These are phyloP conservation scores for Semnopithecus entellus DNA, from an alignment of 2,113 vertebrate species.

Conservation along the genomic window DNA sequence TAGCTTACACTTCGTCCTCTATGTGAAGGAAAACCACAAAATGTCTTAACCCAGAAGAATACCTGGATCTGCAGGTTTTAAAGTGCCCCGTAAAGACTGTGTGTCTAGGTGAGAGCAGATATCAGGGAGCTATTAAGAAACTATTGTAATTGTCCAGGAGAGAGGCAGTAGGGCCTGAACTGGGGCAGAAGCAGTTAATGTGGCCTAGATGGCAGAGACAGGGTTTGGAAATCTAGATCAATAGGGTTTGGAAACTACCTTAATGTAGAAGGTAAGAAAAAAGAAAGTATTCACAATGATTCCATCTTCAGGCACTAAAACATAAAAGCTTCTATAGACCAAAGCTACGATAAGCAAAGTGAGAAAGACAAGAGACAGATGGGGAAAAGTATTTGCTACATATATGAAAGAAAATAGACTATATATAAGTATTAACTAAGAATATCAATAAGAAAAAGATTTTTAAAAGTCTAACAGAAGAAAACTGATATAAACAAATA, in stretches of 20 bases:
- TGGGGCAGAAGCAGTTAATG: rapidly evolving
- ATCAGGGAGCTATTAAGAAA: neutral
- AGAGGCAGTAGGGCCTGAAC: neutral
- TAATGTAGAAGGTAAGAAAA: neutral
- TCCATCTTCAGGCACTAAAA: neutral
- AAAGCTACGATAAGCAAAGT: neutral
- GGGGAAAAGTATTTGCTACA: neutral
- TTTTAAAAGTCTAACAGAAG: neutral
- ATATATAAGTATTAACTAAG: neutral
- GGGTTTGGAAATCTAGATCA: neutral
- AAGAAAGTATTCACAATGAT: neutral
- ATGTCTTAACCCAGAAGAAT: neutral
- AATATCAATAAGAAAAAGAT: neutral
- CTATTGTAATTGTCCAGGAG: neutral
- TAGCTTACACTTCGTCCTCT: neutral
- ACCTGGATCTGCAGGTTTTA: neutral
- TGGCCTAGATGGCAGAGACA: neutral
- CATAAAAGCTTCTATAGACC: neutral
- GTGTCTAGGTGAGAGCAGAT: neutral
- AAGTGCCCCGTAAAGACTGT: neutral
- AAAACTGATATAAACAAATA: neutral
- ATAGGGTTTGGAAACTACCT: neutral
- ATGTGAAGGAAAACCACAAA: neutral
- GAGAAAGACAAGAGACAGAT: neutral
- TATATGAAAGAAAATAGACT: neutral